Base-by-base conservation (phyloP, 2,888 invertebrate species). In the Malachius bipustulatus region DNA sequence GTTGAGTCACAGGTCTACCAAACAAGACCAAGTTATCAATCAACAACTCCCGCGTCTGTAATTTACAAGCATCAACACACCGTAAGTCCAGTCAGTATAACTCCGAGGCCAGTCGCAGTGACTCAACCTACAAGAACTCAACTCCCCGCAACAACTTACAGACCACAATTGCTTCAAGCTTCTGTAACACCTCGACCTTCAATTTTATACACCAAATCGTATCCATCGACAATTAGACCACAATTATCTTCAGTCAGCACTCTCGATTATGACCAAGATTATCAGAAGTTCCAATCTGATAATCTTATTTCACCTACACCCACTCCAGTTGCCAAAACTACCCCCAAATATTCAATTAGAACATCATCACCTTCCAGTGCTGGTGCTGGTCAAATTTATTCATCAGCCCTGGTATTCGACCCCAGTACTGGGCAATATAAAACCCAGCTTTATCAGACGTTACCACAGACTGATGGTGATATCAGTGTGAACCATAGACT, bases 381-480 rank as follows among this genome's bases (percentile, higher is more conserved):
- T 36, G 40, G 41, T 34, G 39, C 48, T 14, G 67, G 70, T 16
- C 80, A 81, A 38, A 69, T 82, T 36, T 84, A 83, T 60, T 79
- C 81, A 32, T 81, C 82, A 13, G 82, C 83, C 54, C 64, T 84
- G 16, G 71, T 83, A 0, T 84, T 71, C 58, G 83, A 85, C 59
- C 83, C 82, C 12, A 58, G 73, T 16, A 76, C 77, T 47, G 83
- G 83, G 32, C 76, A 78, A 50, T 84, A 84, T 67, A 78, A 82
- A 53, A 82, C 80, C 15, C 79, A 82, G 47, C 64, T 82, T 27
- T 82, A 75, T 65, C 84, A 84, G 59, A 70, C 75, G 11, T 62
- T 83, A 34, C 82, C 83, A 14, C 80, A 80, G 60, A 75, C 75
- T 29, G 71, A 73, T 37, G 79, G 78, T 42, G 80, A 82, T 49